A percentile compares a stretch with the other conserved stretches of the same genome.
These are phyloP conservation scores for Alectoris magna DNA, from an alignment of 2,797 vertebrate species.

Conservation along the genomic window DNA sequence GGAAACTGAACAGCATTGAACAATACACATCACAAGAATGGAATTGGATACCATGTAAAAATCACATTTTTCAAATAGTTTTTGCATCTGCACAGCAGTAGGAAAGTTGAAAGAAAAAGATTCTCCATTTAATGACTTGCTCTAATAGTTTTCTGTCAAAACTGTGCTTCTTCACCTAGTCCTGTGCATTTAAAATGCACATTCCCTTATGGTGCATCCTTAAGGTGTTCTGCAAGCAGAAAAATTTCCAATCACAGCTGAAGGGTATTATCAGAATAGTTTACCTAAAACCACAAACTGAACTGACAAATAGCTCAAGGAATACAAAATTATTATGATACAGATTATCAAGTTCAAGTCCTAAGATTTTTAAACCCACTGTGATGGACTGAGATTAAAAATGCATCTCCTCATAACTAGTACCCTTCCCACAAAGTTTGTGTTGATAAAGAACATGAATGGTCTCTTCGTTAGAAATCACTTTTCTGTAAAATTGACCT, in stretches of 20 bases:
- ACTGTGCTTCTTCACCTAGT: not conserved
- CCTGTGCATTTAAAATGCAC: not conserved
- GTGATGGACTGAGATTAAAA: not conserved
- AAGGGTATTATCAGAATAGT: not conserved
- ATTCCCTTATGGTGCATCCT: not conserved
- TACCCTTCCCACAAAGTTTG: not conserved
- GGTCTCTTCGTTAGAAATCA: too few relatives aligned
- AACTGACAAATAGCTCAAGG: not conserved
- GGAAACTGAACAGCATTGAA: not conserved
- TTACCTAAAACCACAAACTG: not conserved
- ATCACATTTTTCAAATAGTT: not conserved
- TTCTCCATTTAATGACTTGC: not conserved
- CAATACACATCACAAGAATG: not conserved
- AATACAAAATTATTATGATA: not conserved
- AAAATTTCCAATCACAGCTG: not conserved
- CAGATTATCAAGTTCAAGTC: not conserved
- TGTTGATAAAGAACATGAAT: not conserved
- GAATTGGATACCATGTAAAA: not conserved
- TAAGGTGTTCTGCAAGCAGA: not conserved
- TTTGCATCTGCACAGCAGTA: not conserved
- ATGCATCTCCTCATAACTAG: not conserved
- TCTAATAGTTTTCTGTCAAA: not conserved
- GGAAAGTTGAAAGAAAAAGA: not conserved
- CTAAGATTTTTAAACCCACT: not conserved
- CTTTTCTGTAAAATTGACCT: not conserved